Conservation (phyloP, 1,140 invertebrate species). For the Phocides pigmalion region DNA sequence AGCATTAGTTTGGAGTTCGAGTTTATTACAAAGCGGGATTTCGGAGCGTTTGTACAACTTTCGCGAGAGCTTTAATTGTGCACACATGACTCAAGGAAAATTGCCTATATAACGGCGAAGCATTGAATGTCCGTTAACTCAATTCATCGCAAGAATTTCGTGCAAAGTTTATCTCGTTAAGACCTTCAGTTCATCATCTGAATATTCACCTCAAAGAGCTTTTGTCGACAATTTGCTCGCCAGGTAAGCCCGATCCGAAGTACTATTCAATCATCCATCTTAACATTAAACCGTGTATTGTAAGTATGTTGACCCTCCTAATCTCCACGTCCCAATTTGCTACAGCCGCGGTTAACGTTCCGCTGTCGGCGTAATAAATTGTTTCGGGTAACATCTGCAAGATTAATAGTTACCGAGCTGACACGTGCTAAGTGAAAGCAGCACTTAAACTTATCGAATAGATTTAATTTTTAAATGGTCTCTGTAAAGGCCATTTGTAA, state of each 20-base stretch:
- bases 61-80: slow-evolving; percentile 59
- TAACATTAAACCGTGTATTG: slow-evolving; percentile 52
- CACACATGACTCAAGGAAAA: slow-evolving; percentile 56
- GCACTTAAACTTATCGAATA: slow-evolving; percentile 53
- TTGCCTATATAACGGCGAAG: slow-evolving; percentile 2
- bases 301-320: slow-evolving; percentile 53
- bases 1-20: slow-evolving; percentile 27
- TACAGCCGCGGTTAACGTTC: slow-evolving; percentile 52
- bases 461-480: slow-evolving; percentile 51
- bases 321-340: slow-evolving; percentile 63
- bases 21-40: slow-evolving; percentile 33
- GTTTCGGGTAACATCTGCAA: slow-evolving; percentile 73
- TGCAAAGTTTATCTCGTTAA: background rate
- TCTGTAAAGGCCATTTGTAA: slow-evolving; percentile 19
- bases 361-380: slow-evolving; percentile 72
- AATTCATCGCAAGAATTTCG: background rate
- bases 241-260: slow-evolving; percentile 3
- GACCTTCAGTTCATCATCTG: background rate
- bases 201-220: background rate
- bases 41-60: slow-evolving; percentile 19
- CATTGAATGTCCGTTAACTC: background rate
- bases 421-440: slow-evolving; percentile 67
- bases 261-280: slow-evolving; percentile 29
- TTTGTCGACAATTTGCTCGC: background rate
- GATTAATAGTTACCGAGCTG: slow-evolving; percentile 70